These are phyloP conservation scores for Callopanchax toddi DNA, from an alignment of 2,113 vertebrate species.

Conservation along the genomic window DNA sequence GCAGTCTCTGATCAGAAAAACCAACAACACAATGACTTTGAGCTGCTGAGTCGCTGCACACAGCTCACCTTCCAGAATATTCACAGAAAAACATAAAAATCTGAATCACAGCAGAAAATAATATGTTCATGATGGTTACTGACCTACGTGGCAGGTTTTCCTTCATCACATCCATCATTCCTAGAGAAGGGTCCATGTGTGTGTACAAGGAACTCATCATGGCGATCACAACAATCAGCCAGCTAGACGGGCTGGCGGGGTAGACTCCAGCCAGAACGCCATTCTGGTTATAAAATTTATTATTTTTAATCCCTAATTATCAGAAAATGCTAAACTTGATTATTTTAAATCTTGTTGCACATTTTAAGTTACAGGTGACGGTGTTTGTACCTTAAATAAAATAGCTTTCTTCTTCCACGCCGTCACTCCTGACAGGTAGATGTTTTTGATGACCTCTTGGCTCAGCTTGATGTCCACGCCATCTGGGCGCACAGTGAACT, in stretches of 20 bases:
- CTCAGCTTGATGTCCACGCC: slow-evolving; percentile 90
- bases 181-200: slow-evolving; percentile 86
- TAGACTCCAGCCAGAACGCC: slow-evolving; percentile 91
- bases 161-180: slow-evolving; percentile 84
- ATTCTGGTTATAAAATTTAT: slow-evolving; percentile 85
- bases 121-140: slow-evolving; percentile 35
- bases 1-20: slow-evolving; percentile 66
- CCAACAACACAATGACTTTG: slow-evolving; percentile 23
- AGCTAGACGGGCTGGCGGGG: slow-evolving; percentile 92
- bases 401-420: slow-evolving; percentile 91
- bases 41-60: too few relatives aligned
- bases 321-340: too few relatives aligned
- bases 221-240: slow-evolving; percentile 87
- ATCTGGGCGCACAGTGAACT: slow-evolving; percentile 94
- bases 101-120: too few relatives aligned
- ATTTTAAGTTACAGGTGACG: background rate
- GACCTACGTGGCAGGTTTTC: slow-evolving; percentile 84
- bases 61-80: too few relatives aligned
- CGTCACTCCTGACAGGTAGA: slow-evolving; percentile 86
- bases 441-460: slow-evolving; percentile 87
- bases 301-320: too few relatives aligned
- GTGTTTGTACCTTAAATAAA: slow-evolving; percentile 84
- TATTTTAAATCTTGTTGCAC: too few relatives aligned
- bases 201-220: slow-evolving; percentile 89
- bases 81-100: too few relatives aligned